Conservation (phyloP, 2,888 invertebrate genomes). For the Conistra vaccinii region DNA sequence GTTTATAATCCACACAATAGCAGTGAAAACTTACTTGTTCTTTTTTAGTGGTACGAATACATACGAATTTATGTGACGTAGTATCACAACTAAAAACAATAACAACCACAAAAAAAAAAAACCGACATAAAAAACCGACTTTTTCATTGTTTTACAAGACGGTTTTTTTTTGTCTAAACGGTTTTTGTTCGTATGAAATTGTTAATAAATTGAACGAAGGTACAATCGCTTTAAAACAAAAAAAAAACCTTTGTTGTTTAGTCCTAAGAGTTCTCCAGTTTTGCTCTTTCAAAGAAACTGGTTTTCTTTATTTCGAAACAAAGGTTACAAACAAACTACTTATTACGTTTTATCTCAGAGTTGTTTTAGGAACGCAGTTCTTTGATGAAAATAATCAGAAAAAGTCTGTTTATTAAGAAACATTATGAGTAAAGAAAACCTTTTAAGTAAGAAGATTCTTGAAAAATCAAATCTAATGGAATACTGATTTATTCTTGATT, state of each 20-base stretch:
- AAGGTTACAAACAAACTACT: too few relatives aligned
- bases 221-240: too few relatives aligned
- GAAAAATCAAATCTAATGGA: conserved; percentile 5
- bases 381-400: neutral
- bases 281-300: neutral
- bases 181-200: neutral
- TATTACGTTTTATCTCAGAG: neutral
- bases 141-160: too few relatives aligned
- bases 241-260: too few relatives aligned
- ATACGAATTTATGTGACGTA: too few relatives aligned
- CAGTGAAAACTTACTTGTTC: too few relatives aligned
- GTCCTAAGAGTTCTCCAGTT: neutral
- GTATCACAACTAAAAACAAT: too few relatives aligned
- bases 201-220: neutral
- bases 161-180: too few relatives aligned
- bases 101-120: too few relatives aligned
- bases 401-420: neutral
- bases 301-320: neutral
- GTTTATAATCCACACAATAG: too few relatives aligned
- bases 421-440: neutral
- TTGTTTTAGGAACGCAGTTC: neutral
- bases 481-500: conserved; percentile 29
- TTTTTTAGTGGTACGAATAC: too few relatives aligned
- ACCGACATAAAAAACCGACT: too few relatives aligned
- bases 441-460: neutral